Base-by-base conservation (phyloP, 2,888 invertebrate genomes). In the Willowsia nigromaculata region DNA sequence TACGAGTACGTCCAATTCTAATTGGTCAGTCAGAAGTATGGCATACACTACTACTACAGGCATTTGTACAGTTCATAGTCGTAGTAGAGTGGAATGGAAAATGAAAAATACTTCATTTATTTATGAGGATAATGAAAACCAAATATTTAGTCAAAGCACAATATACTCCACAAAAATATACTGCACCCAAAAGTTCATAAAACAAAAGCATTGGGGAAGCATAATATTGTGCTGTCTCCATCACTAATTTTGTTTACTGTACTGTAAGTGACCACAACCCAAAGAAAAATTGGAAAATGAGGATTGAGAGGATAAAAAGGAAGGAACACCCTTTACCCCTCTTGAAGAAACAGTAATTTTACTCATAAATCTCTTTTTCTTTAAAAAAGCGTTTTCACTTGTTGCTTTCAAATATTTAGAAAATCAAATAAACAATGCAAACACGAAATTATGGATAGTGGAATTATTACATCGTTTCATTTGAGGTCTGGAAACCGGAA, bases 401-500 rank as follows among this genome's bases (percentile, higher is more conserved):
- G 11, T 71, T 74, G 59, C 59, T 62, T 78, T 40, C 76, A 62
- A 62, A 53, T 71, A 82, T 88, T 83, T 74, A 65, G 62, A 76
- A 83, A 83, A 76, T 76, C 74, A 83, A 83, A 82, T 76, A 88
- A 88, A 83, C 80, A 86, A 88, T 83, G 78, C 80, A 86, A 78
- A 78, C 65, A 25, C 78, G 33, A 65, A 40, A 62, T 83, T 33
- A 88, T 53, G 74, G 50, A 40, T 62, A 25, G 74, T 86, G 50
- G 47, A 86, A 65, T 78, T 50, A 47, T 78, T 50, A 47, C 78
- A 30, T 84, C 53, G 50, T 83, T 71, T 85, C 84, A 71, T 71
- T 50, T 59, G 56, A 56, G 13, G 25, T 27, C 40, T 15, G 56
- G 30, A n/a, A 27, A 11, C 47, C 33, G 15, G 27, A 18, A 76